These are phyloP conservation scores for Nesometra sesokonis DNA, from an alignment of 35 echinoderm and acorn worm genomes.

Conservation along the genomic window DNA sequence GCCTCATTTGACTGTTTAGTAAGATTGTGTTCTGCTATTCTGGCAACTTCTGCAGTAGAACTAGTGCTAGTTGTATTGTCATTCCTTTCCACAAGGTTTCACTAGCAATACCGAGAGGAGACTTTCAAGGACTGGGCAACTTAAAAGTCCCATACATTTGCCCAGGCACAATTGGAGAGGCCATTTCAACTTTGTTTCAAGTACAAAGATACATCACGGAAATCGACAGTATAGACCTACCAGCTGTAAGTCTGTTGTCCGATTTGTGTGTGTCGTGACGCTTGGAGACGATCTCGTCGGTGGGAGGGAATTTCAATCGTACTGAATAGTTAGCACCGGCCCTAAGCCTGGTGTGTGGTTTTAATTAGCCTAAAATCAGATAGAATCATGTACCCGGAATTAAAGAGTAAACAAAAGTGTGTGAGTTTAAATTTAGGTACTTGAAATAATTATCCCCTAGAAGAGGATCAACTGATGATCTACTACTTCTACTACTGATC, in stretches of 20 bases:
- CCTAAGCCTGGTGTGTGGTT: background rate
- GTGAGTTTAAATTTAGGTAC: background rate
- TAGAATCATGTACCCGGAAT: background rate
- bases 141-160: background rate
- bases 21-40: background rate
- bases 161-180: background rate
- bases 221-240: background rate
- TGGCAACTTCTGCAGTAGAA: conserved; percentile 9
- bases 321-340: conserved; percentile 11
- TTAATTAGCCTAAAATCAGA: background rate
- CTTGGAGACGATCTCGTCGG: background rate
- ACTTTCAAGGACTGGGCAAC: background rate
- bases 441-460: background rate
- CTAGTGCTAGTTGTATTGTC: background rate
- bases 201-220: background rate
- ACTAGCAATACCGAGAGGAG: background rate
- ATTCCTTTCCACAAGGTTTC: background rate
- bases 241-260: background rate
- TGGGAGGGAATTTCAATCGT: background rate
- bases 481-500: too few species aligned
- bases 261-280: too few species aligned
- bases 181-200: background rate
- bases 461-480: background rate
- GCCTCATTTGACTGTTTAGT: background rate
- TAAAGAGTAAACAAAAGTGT: too few species aligned